Conservation (phyloP, 1,140 invertebrate genomes). For the Macrosteles quadrilineatus region DNA sequence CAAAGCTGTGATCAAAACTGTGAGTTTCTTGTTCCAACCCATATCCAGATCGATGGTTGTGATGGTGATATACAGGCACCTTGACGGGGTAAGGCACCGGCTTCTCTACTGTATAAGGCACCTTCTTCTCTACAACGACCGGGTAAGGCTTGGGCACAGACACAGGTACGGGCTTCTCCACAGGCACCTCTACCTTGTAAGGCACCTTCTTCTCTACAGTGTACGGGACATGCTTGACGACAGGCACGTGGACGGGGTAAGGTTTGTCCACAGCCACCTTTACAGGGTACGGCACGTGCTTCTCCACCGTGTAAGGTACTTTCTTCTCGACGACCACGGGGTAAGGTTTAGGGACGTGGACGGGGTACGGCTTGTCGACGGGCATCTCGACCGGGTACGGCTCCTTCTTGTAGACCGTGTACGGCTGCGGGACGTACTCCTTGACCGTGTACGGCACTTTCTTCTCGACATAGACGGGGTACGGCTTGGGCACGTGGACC, state of each 20-base stretch:
- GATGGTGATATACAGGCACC: constrained; percentile 49
- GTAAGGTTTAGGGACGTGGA: constrained; percentile 45
- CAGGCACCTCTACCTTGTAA: constrained; percentile 60
- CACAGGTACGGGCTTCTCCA: constrained; percentile 46
- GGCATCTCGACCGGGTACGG: constrained; percentile 60
- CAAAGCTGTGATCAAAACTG: no score
- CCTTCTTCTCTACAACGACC: constrained; percentile 39
- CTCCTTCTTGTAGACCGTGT: constrained; percentile 40
- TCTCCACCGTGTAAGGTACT: constrained; percentile 63
- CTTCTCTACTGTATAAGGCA: constrained; percentile 56
- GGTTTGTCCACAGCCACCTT: constrained; percentile 57
- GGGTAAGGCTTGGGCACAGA: constrained; percentile 41
- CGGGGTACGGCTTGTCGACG: constrained; percentile 60
- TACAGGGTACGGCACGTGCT: constrained; percentile 56
- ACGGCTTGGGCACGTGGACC: constrained; percentile 57
- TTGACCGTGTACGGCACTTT: constrained; percentile 52
- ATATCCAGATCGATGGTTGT: no score
- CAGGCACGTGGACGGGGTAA: constrained; percentile 62
- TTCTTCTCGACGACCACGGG: constrained; percentile 41
- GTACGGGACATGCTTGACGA: constrained; percentile 68
- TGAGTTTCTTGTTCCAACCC: no score
- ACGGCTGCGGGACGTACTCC: constrained; percentile 38
- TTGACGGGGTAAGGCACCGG: constrained; percentile 65
- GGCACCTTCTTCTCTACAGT: constrained; percentile 68
- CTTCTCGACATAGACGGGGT: constrained; percentile 48